Base-by-base conservation (phyloP, 2,797 vertebrate genomes). In the Pipistrellus kuhlii region DNA sequence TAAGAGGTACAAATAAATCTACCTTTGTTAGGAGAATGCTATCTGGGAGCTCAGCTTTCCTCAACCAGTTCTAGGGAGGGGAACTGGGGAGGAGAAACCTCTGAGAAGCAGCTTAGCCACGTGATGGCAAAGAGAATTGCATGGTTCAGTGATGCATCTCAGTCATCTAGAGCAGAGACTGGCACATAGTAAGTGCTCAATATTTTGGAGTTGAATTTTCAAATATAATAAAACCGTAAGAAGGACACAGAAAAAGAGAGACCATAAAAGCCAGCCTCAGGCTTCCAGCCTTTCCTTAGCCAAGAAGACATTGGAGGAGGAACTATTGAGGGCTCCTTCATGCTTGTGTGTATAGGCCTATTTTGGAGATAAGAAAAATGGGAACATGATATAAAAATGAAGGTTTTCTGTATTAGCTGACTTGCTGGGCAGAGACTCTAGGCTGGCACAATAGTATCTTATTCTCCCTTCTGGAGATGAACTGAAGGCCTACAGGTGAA, bases 391-490 rank as follows among this genome's bases (percentile, higher is more conserved):
- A 71, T 38, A 66, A 91, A 96, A 72, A 85, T 57, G 9, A 85
- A 10, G 6, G 12, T 15, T 82, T 62, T 27, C n/a, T 23, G 11
- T 13, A 51, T 41, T 46, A 57, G 32, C 13, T 90, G 35, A 80
- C 18, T 48, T 77, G 5, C 18, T 76, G n/a, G 30, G n/a, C 53
- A 66, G 38, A 95, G 30, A 71, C 1, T 80, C 5, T 18, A 83
- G 8, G 15, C 20, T 93, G 18, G 23, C n/a, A 71, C 51, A 13
- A 32, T 32, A 78, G 10, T 81, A 85, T 75, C 53, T 83, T 87
- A 87, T 78, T 93, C 71, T 82, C 76, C 73, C 55, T 91, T 94
- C 35, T 69, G 44, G 48, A 81, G 44, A 77, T 69, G 25, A 91
- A 3, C 18, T 69, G 44, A 80, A 93, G 3, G 8, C 69, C 17